Evolutionary conservation across 2,797 vertebrate genomes (phyloP).

Genomic region (Podargus strigoides): DNA sequence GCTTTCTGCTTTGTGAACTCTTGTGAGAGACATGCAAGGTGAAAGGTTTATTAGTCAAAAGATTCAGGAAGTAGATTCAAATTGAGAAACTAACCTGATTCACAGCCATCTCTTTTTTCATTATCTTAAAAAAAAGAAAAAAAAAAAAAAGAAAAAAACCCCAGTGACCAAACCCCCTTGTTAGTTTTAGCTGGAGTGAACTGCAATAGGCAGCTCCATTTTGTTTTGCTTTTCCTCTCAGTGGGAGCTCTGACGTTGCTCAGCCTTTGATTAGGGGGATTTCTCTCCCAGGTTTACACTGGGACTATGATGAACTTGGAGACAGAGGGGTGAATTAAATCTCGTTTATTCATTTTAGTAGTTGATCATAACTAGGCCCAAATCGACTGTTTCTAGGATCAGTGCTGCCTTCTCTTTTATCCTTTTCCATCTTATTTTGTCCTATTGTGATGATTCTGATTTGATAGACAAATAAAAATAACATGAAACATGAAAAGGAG

Average conservation of each 20-base stretch:
- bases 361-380: not conserved
- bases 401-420: not conserved
- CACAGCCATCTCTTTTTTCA: not conserved
- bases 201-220: not conserved
- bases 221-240: not conserved
- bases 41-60: not conserved
- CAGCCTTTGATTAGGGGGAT: not conserved
- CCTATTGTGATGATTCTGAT: not conserved
- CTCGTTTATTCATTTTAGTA: not conserved
- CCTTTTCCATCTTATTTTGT: not conserved
- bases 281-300: not conserved
- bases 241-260: not conserved
- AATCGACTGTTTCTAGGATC: not conserved
- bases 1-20: not conserved
- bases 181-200: not conserved
- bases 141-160: rapidly evolving
- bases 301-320: not conserved
- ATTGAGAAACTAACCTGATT: not conserved
- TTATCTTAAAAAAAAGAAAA: not conserved
- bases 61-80: not conserved
- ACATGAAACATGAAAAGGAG: not conserved
- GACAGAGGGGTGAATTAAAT: not conserved
- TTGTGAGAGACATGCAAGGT: not conserved
- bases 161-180: not conserved
- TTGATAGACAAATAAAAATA: not conserved